A percentile compares a stretch with the other conserved stretches of the same genome.
phyloP scores from a whole-genome alignment of 2,797 vertebrate genomes.

The Acrossocheilus wenchowensis region DNA sequence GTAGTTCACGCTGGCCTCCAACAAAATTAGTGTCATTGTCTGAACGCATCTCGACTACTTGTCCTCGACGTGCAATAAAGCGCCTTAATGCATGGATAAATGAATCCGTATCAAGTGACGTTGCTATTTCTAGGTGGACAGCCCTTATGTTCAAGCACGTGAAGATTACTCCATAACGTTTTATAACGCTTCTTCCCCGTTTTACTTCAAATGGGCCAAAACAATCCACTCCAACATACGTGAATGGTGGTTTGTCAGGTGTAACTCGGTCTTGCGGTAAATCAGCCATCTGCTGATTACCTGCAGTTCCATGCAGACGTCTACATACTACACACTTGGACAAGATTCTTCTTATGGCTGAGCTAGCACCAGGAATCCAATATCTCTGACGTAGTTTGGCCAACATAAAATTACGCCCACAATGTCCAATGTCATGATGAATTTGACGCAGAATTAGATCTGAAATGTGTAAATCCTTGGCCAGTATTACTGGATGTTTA shows the following conservation, averaged over 20 bases:
- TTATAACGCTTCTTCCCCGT: background rate
- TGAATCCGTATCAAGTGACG: constrained; percentile 4
- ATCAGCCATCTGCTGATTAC: too few relatives aligned
- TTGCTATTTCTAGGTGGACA: constrained; percentile 3
- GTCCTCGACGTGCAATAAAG: background rate
- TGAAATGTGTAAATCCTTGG: constrained; percentile 14
- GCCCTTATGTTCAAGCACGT: background rate
- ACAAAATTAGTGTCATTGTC: too few relatives aligned
- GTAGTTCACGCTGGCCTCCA: too few relatives aligned
- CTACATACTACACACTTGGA: too few relatives aligned
- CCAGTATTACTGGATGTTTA: background rate
- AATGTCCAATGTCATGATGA: too few relatives aligned
- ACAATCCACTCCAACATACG: background rate
- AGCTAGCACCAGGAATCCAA: too few relatives aligned
- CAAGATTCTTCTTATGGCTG: too few relatives aligned
- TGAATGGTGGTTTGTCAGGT: constrained; percentile 5
- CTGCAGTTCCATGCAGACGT: too few relatives aligned
- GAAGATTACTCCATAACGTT: constrained; percentile 13
- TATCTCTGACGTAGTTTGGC: too few relatives aligned
- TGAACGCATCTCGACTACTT: background rate
- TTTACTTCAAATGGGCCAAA: background rate
- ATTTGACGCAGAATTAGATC: background rate
- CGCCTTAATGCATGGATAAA: background rate
- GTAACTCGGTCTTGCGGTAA: too few relatives aligned
- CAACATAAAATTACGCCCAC: too few relatives aligned